Evolutionary conservation across 2,888 invertebrate species (phyloP), one percentile per base, ranked within the genome.

Genomic region (Stenodera caucasica): DNA sequence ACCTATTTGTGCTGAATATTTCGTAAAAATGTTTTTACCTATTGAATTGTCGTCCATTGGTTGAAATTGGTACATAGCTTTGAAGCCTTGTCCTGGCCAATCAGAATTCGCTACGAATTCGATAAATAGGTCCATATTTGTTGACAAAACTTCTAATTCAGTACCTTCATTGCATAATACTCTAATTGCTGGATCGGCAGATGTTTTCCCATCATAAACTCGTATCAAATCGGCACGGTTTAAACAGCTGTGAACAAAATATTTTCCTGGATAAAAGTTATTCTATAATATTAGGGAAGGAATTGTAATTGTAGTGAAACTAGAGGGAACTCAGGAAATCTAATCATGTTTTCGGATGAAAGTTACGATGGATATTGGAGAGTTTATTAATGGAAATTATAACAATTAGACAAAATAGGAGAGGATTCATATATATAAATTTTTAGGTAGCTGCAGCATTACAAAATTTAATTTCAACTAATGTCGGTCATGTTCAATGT

Each of bases 61-160:
- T 72, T 90, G 89, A 74, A 90, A 90, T 74, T 88, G 88, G 79
- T 86, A 90, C 63, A 85, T 86, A 60, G 90, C 91, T 72, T 90
- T 89, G 78, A 92, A 92, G 1, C 91, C 91, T 72, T 89, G 90
- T 0, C 90, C 91, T 0, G 91, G 90, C 76, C 86, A 85, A 61
- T 88, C 88, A 0, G 92, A 92, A 81, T 92, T 91, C 58, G 92
- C 90, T 45, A 92, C 89, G 80, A 94, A 94, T 81, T 94, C 92
- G 69, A 94, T 84, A 74, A 90, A 86, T 60, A 94, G 83, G 71
- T 92, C 89, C 9, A 90, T 86, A 3, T 92, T 91, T n/a, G 91
- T 91, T 53, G 94, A 94, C 65, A 92, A 84, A 65, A 94, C 86
- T 78, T 92, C 92, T 68, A 88, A 86, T 72, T 90, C 89, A 79